Conservation (phyloP, 2,888 invertebrate species). For the Aelia acuminata region DNA sequence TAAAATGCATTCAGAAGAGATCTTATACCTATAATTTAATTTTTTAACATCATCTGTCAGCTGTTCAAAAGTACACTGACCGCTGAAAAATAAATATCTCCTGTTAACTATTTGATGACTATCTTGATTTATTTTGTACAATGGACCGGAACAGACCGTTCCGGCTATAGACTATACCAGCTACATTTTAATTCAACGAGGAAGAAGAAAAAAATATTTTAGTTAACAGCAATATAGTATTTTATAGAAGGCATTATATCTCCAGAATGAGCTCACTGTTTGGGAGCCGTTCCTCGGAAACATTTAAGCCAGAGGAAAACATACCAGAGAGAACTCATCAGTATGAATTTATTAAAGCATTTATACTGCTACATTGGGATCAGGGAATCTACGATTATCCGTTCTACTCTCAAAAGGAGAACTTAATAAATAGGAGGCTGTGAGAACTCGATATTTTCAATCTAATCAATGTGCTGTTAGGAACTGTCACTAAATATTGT, state of each 20-base stretch:
- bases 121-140: not conserved
- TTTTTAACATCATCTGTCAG: constrained; percentile 54
- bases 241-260: not conserved
- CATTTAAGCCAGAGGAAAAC: constrained; percentile 98
- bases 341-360: constrained; percentile 98
- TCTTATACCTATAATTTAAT: too few relatives aligned
- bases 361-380: constrained; percentile 98
- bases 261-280: constrained; percentile 65
- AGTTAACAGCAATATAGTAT: not conserved
- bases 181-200: not conserved
- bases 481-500: constrained; percentile 99
- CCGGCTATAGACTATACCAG: not conserved
- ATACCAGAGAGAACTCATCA: constrained; percentile 99
- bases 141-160: not conserved
- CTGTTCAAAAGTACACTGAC: constrained; percentile 61
- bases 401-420: constrained; percentile 98
- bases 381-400: constrained; percentile 95
- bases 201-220: not conserved
- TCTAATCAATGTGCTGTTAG: constrained; percentile 99
- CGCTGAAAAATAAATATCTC: constrained; percentile 63
- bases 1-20: too few relatives aligned
- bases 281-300: constrained; percentile 93
- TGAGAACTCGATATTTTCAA: constrained; percentile 99
- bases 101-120: constrained; percentile 47
- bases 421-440: constrained; percentile 99